These are phyloP conservation scores for Agriopis marginaria DNA, from an alignment of 2,888 invertebrate species.

Conservation along the genomic window DNA sequence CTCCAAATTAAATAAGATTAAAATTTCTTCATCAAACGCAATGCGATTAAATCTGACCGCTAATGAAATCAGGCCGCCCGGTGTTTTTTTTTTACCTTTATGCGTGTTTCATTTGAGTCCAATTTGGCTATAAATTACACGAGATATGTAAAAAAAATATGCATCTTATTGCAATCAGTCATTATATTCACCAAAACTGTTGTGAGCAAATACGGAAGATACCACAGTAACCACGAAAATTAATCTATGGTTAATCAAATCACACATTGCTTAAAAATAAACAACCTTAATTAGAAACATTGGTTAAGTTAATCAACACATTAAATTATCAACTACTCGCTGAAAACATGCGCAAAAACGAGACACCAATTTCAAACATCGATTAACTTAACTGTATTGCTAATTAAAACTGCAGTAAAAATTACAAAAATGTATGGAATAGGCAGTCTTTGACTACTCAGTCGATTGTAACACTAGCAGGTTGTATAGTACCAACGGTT, in stretches of 20 bases:
- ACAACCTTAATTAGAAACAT: not conserved
- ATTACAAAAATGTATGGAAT: slow-evolving; percentile 39
- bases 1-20: no score
- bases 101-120: slow-evolving; percentile 37
- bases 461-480: slow-evolving; percentile 28
- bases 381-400: no score
- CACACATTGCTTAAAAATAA: slow-evolving; percentile 62
- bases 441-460: slow-evolving; percentile 44
- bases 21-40: not conserved
- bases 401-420: no score
- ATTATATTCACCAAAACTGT: slow-evolving; percentile 29
- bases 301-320: no score
- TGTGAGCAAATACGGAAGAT: slow-evolving; percentile 18
- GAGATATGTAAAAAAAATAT: slow-evolving; percentile 45
- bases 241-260: slow-evolving; percentile 62
- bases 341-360: no score
- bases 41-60: not conserved
- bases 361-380: no score
- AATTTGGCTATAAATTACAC: slow-evolving; percentile 45
- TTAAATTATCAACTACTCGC: no score
- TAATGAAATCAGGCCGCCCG: not conserved
- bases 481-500: slow-evolving; percentile 1
- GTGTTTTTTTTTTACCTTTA: slow-evolving; percentile 39
- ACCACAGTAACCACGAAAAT: not conserved
- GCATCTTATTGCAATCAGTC: slow-evolving; percentile 44